A percentile compares a stretch with the other conserved stretches of the same genome.
Conservation (phyloP, 2,113 vertebrate species). For the Pollachius pollachius region DNA sequence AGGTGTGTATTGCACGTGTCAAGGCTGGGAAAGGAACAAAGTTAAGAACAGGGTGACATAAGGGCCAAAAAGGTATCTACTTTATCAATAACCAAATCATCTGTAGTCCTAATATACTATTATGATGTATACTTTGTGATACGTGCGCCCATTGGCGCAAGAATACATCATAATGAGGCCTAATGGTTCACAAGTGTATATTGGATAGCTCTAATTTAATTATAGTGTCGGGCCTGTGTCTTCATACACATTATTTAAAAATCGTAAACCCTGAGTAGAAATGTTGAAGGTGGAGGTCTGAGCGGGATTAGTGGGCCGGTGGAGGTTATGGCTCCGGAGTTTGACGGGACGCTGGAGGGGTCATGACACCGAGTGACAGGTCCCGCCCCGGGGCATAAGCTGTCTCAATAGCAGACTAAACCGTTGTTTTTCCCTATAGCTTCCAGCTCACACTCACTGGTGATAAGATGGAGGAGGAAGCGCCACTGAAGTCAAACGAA, state of each 20-base stretch:
- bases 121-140: too few species aligned
- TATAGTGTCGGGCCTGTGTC: background rate
- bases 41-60: constrained; percentile 3
- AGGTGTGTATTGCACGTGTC: constrained; percentile 27
- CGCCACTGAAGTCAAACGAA: too few species aligned
- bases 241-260: background rate
- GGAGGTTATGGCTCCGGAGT: background rate
- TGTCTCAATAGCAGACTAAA: constrained; percentile 74
- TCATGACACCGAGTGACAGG: constrained; percentile 77
- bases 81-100: background rate
- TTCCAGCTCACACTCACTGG: constrained; percentile 16
- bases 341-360: constrained; percentile 51
- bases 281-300: background rate
- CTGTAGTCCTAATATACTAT: too few species aligned
- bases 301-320: background rate
- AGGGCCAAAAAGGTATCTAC: background rate
- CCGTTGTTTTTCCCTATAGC: background rate
- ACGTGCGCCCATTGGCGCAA: background rate
- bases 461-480: too few species aligned
- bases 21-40: constrained; percentile 20
- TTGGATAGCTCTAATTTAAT: background rate
- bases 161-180: background rate
- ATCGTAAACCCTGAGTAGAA: background rate
- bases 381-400: constrained; percentile 71
- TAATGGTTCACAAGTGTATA: background rate